Percentiles rank a stretch among this genome's conserved stretches.
These are phyloP conservation scores for Eupithecia exiguata DNA, from an alignment of 2,888 invertebrate species.

Conservation along the genomic window DNA sequence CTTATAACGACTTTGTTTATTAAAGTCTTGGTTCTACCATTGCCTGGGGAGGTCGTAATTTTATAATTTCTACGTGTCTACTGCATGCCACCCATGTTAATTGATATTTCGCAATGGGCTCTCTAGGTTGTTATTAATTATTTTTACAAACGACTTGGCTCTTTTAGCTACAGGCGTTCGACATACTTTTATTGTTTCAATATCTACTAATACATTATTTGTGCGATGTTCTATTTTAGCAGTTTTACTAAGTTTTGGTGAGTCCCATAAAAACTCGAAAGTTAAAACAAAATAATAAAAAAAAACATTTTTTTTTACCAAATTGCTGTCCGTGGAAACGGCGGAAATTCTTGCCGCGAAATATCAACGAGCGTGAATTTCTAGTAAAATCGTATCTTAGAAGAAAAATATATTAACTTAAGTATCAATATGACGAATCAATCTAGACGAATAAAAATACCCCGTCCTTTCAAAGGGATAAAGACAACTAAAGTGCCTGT, in stretches of 20 bases:
- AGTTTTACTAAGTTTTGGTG: neutral
- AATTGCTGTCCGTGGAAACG: neutral
- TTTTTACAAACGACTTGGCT: conserved; percentile 28
- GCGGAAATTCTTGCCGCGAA: neutral
- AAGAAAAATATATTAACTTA: neutral
- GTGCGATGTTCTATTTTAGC: neutral
- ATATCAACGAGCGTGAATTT: neutral
- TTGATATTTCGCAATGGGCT: conserved; percentile 57
- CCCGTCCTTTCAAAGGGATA: neutral
- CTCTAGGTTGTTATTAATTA: conserved; percentile 55
- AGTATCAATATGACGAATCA: neutral
- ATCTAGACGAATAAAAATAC: neutral
- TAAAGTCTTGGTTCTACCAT: conserved; percentile 40
- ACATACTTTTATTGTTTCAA: conserved; percentile 14
- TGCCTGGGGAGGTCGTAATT: conserved; percentile 61
- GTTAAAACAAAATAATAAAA: too few relatives aligned
- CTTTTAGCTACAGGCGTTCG: conserved; percentile 19
- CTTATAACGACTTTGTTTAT: conserved; percentile 33
- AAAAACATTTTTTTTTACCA: neutral
- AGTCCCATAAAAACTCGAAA: neutral
- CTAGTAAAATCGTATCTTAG: neutral
- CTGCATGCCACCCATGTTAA: conserved; percentile 65
- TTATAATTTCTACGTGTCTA: conserved; percentile 60
- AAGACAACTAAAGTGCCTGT: neutral
- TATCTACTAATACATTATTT: conserved; percentile 15